phyloP scores from a whole-genome alignment of 1,140 invertebrate species.

The Holcopasites calliopsidis region DNA sequence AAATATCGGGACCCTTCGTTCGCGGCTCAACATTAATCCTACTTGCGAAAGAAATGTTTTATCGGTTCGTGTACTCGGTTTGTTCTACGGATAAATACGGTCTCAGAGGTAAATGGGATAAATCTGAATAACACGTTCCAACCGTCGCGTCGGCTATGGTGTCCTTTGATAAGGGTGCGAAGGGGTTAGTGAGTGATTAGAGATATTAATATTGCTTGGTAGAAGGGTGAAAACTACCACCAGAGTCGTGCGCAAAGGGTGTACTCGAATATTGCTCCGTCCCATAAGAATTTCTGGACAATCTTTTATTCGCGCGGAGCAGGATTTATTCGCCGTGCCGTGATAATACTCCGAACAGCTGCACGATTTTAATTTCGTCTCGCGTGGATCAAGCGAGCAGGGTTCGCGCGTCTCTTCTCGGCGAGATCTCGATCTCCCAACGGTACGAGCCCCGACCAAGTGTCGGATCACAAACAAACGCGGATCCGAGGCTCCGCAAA shows the following conservation, averaged over 20 bases:
- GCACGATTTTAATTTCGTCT: constrained; percentile 36
- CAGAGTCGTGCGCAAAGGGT: constrained; percentile 48
- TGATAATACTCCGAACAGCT: background rate
- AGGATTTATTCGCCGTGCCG: too few species aligned
- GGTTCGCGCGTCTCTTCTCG: constrained; percentile 31
- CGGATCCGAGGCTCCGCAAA: constrained; percentile 65
- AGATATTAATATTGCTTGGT: constrained; percentile 76
- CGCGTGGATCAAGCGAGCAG: constrained; percentile 13
- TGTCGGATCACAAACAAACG: constrained; percentile 68
- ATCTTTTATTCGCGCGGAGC: background rate
- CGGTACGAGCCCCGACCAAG: constrained; percentile 37
- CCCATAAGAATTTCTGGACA: background rate
- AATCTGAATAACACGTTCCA: constrained; percentile 78
- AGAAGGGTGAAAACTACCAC: constrained; percentile 70
- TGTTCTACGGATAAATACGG: constrained; percentile 69
- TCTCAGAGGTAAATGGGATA: constrained; percentile 71
- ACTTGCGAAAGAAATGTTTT: constrained; percentile 66
- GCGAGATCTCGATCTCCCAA: constrained; percentile 53
- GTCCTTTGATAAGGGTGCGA: constrained; percentile 77
- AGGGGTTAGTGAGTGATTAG: constrained; percentile 79
- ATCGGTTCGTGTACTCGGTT: constrained; percentile 69
- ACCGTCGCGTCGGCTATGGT: constrained; percentile 67
- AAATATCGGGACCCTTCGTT: constrained; percentile 45
- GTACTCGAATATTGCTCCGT: constrained; percentile 14
- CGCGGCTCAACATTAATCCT: constrained; percentile 64